A percentile compares a stretch with the other conserved stretches of the same genome.
These are phyloP conservation scores for Xanthorhoe spadicearia DNA, from an alignment of 2,888 invertebrate species.

Conservation along the genomic window DNA sequence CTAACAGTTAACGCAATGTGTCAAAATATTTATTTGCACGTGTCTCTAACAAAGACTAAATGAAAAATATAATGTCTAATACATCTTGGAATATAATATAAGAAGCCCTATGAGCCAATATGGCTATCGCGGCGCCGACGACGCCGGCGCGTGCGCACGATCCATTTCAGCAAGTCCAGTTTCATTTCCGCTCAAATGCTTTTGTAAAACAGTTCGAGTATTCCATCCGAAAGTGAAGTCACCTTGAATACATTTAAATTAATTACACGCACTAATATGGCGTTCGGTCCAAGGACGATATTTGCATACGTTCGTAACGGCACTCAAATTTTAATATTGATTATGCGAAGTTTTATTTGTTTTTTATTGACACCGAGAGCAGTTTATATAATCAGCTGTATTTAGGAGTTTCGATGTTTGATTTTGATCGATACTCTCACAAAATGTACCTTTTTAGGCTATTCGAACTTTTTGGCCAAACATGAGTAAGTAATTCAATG, in stretches of 20 bases:
- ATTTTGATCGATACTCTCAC: neutral
- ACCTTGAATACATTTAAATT: constrained; percentile 77
- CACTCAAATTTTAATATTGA: constrained; percentile 57
- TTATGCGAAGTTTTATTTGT: constrained; percentile 47
- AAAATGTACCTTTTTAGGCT: neutral
- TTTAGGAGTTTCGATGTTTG: constrained; percentile 10
- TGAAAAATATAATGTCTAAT: no score
- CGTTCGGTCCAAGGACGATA: constrained; percentile 75
- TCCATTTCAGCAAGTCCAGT: constrained; percentile 51
- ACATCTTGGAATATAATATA: no score
- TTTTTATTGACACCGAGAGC: constrained; percentile 41
- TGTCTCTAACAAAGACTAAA: no score
- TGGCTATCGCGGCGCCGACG: neutral
- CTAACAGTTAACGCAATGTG: no score
- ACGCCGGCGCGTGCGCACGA: constrained; percentile 36
- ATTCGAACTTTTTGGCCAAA: neutral
- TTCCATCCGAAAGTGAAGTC: constrained; percentile 68
- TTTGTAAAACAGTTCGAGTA: constrained; percentile 70
- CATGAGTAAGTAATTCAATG: neutral
- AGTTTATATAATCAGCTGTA: constrained; percentile 38
- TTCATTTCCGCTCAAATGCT: constrained; percentile 66
- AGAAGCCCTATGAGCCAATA: neutral
- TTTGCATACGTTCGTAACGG: constrained; percentile 74
- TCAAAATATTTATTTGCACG: no score
- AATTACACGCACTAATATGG: constrained; percentile 70